Percentiles rank a stretch among this genome's conserved stretches.
These are phyloP conservation scores for Zaprionus nigranus DNA, from an alignment of 1,140 invertebrate species.

Conservation along the genomic window DNA sequence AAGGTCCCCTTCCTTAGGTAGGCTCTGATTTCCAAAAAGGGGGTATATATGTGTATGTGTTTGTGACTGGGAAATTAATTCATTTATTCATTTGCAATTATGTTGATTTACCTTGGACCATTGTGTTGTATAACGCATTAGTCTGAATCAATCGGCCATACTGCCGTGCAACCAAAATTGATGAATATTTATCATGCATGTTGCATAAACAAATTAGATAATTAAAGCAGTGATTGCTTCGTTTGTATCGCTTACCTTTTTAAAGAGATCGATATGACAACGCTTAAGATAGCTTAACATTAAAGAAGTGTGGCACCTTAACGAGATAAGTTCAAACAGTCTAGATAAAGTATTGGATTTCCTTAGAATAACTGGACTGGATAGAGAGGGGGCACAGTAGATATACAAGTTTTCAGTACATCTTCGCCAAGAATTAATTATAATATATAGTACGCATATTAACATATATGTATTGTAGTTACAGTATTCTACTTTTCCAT, in stretches of 20 bases:
- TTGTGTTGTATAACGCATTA: neutral
- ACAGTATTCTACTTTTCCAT: too few relatives aligned
- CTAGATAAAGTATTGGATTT: too few relatives aligned
- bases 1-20: neutral
- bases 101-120: constrained; percentile 8
- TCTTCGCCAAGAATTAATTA: too few relatives aligned
- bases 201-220: neutral
- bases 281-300: neutral
- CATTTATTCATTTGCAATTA: constrained; percentile 29
- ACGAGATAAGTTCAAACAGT: too few relatives aligned
- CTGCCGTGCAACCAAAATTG: neutral
- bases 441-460: too few relatives aligned
- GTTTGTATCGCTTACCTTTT: too few relatives aligned
- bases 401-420: too few relatives aligned
- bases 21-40: neutral
- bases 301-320: too few relatives aligned
- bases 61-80: neutral
- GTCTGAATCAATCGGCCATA: neutral
- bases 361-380: too few relatives aligned
- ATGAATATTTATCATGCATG: neutral
- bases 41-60: neutral
- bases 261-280: neutral
- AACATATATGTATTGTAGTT: too few relatives aligned
- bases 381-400: too few relatives aligned
- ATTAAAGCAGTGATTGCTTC: too few relatives aligned